phyloP scores from a whole-genome alignment of 2,888 invertebrate species.

The Calliopum simillimum region DNA sequence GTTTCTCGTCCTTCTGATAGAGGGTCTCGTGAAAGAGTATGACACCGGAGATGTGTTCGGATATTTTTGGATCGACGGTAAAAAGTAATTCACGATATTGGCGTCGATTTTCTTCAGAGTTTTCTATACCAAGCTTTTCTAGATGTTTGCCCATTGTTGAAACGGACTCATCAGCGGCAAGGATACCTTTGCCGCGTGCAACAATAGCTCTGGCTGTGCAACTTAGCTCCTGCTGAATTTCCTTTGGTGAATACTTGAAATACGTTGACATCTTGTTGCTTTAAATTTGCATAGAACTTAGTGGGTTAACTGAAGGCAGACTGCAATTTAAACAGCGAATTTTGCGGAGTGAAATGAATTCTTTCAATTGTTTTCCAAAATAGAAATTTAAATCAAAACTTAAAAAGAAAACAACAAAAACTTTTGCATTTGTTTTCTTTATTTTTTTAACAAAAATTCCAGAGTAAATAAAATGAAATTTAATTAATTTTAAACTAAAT shows the following conservation, averaged over 20 bases:
- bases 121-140: constrained; percentile 88
- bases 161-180: constrained; percentile 97
- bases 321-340: no score
- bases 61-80: constrained; percentile 78
- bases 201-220: constrained; percentile 90
- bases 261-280: no score
- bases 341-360: no score
- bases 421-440: no score
- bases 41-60: constrained; percentile 91
- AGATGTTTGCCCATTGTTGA: constrained; percentile 69
- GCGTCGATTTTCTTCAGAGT: constrained; percentile 91
- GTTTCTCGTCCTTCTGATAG: constrained; percentile 93
- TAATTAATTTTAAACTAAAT: no score
- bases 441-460: no score
- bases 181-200: constrained; percentile 93
- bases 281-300: no score
- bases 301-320: no score
- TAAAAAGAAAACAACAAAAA: no score
- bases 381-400: no score
- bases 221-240: constrained; percentile 87
- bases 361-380: no score
- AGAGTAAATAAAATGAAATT: no score
- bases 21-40: constrained; percentile 98
- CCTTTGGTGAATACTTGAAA: constrained; percentile 74
- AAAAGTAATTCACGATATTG: constrained; percentile 90